phyloP scores from a whole-genome alignment of 2,797 vertebrate genomes.

The Eurystomus glaucurus region DNA sequence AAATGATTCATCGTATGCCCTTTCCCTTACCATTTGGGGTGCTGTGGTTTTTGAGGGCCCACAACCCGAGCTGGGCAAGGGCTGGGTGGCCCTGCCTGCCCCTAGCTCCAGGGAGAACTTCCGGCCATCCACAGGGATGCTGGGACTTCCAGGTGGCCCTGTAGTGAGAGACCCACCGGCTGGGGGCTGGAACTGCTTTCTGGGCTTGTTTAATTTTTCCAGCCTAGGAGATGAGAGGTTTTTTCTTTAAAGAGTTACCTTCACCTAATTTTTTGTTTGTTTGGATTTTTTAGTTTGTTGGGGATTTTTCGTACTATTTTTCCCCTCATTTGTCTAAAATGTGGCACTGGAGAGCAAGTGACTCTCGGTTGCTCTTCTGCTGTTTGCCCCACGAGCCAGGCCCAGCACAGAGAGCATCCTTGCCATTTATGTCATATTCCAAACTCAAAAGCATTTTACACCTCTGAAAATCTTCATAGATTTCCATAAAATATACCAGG shows the following conservation, averaged over 20 bases:
- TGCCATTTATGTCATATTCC: neutral
- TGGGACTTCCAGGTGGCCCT: too few relatives aligned
- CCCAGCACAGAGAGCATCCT: neutral
- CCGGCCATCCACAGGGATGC: accelerated
- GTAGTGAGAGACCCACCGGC: accelerated
- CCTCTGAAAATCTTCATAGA: conserved; percentile 59
- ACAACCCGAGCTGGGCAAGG: accelerated
- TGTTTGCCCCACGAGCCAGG: neutral
- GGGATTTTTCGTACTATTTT: too few relatives aligned
- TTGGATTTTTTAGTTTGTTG: neutral
- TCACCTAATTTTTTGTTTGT: neutral
- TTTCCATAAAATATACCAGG: conserved; percentile 72
- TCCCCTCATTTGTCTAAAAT: neutral
- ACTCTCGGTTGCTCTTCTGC: neutral
- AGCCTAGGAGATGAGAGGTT: neutral
- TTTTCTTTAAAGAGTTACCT: neutral
- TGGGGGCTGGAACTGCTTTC: neutral
- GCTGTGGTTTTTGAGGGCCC: neutral
- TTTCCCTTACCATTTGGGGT: neutral
- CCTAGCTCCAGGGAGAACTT: neutral
- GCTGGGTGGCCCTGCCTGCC: neutral
- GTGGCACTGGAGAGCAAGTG: neutral
- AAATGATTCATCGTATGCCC: accelerated
- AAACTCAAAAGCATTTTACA: conserved; percentile 36
- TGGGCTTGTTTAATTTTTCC: neutral